A percentile compares a stretch with the other conserved stretches of the same genome.
phyloP scores from a whole-genome alignment of 1,140 invertebrate species.

The Drosophila kurseongensis region DNA sequence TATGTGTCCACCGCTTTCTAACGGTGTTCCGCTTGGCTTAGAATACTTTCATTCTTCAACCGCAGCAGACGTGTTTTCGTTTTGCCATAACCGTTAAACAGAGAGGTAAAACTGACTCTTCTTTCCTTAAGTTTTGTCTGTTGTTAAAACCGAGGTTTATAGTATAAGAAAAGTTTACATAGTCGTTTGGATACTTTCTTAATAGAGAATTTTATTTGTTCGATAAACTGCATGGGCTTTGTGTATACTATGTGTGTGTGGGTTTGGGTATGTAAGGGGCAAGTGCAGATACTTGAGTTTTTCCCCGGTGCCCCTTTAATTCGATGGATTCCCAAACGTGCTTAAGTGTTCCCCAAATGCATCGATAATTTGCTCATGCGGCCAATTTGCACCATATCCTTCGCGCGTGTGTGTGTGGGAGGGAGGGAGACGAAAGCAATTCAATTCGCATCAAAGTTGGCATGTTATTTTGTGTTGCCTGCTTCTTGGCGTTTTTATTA shows the following conservation, averaged over 20 bases:
- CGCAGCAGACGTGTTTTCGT: slow-evolving; percentile 47
- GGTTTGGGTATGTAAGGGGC: slow-evolving; percentile 4
- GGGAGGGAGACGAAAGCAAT: not conserved
- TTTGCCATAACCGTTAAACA: slow-evolving; percentile 20
- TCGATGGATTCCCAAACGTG: slow-evolving; percentile 59
- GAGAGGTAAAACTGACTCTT: slow-evolving; percentile 35
- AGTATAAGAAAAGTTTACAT: slow-evolving; percentile 31
- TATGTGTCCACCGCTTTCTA: slow-evolving; percentile 14
- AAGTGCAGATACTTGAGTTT: slow-evolving; percentile 16
- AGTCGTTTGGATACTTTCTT: slow-evolving; percentile 20
- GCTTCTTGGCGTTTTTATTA: slow-evolving; percentile 46
- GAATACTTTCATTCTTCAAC: slow-evolving; percentile 57
- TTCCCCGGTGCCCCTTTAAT: slow-evolving; percentile 37
- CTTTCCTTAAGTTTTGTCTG: slow-evolving; percentile 8
- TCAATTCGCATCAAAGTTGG: slow-evolving; percentile 54
- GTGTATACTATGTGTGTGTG: slow-evolving; percentile 1
- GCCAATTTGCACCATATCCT: slow-evolving; percentile 69
- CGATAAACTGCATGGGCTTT: slow-evolving; percentile 6
- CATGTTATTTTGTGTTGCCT: slow-evolving; percentile 44
- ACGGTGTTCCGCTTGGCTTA: slow-evolving; percentile 44
- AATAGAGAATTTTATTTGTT: not conserved
- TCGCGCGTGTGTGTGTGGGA: slow-evolving; percentile 19
- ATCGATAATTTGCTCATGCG: slow-evolving; percentile 78
- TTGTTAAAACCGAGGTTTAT: not conserved
- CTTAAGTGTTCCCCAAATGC: slow-evolving; percentile 68